These are phyloP conservation scores for Erethizon dorsatum DNA, from an alignment of 2,797 vertebrate genomes.

Conservation along the genomic window DNA sequence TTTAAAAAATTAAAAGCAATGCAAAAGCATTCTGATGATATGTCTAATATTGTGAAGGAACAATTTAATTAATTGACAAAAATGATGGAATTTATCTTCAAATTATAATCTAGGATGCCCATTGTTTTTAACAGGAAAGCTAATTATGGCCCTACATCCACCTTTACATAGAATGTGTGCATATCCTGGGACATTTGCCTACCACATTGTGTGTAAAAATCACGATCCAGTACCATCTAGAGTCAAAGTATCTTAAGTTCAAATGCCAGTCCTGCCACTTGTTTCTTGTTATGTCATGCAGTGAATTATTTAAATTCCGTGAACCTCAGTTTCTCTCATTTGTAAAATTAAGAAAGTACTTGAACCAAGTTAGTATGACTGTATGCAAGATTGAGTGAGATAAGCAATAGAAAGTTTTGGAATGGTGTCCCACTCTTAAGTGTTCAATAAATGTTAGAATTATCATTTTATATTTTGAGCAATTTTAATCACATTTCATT, in stretches of 20 bases:
- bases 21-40: background rate
- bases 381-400: background rate
- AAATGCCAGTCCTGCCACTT: background rate
- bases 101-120: background rate
- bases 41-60: background rate
- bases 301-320: constrained; percentile 10
- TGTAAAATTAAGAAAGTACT: background rate
- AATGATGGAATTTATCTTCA: constrained; percentile 49
- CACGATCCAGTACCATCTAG: background rate
- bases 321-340: background rate
- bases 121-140: background rate
- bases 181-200: background rate
- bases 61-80: background rate
- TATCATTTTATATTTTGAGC: background rate
- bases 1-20: constrained; percentile 35
- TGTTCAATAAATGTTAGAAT: background rate
- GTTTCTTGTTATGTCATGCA: background rate
- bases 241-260: constrained; percentile 17
- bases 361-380: background rate
- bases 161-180: background rate
- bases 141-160: background rate
- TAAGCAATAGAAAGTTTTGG: background rate
- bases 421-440: background rate
- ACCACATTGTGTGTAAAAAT: background rate
- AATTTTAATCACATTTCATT: background rate